Evolutionary conservation across 2,888 invertebrate genomes (phyloP), one percentile per base, ranked within the genome.

Genomic region (Polymixis lichenea): DNA sequence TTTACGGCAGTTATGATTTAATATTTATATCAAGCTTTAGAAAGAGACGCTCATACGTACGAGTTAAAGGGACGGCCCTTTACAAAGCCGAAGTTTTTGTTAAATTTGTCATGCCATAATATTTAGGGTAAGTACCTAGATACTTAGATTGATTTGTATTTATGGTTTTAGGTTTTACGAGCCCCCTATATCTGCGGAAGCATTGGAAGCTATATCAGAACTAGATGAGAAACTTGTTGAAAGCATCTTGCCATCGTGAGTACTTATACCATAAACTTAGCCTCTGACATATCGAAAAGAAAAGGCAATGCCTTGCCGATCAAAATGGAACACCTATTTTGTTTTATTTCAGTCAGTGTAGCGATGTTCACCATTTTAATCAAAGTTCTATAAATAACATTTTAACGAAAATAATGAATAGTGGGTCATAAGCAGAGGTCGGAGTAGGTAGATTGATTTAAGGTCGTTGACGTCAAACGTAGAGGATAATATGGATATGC

Each of bases 151-250:
- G 9, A 55, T 55, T 25, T 28, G 0, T 58, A 49, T 25, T 65
- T 25, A 25, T 67, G 43, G 56, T 91, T 90, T 51, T 89, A 96
- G 96, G 77, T 97, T 98, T 84, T 98, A 98, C 92, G 96, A 96
- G 2, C 96, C 97, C 9, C 96, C 97, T 0, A 94, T 97, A 77
- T 93, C 96, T 0, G 97, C 97, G 17, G 97, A 97, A 56, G 95
- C 97, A 0, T 86, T 98, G 65, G 97, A 97, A 85, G 94, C 96
- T 0, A 87, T 97, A 0, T 91, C 95, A 0, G 91, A 93, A n/a
- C 65, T 96, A 0, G 94, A 96, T 55, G 92, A 95, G 0, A 87
- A 90, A 0, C 58, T 96, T 0, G 71, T 96, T 0, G 93, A 95
- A 22, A 89, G 87, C 2, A 94, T 96, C 56, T 88, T 95, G 46